Conservation (phyloP, 2,888 invertebrate genomes). For the Erannis defoliaria region DNA sequence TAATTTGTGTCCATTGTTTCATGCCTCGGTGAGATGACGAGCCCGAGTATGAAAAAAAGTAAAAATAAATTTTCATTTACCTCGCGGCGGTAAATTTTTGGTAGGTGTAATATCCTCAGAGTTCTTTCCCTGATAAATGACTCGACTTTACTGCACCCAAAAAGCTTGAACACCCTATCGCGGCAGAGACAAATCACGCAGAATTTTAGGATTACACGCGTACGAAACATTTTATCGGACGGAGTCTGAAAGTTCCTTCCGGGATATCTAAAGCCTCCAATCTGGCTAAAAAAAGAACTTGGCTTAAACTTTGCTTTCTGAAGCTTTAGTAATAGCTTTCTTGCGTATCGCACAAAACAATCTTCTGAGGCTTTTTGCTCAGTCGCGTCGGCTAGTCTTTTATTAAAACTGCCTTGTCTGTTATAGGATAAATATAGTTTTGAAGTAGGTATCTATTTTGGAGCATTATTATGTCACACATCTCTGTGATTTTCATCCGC, state of each 20-base stretch:
- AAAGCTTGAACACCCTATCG: conserved; percentile 62
- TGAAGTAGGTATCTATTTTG: not conserved
- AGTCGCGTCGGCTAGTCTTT: conserved; percentile 18
- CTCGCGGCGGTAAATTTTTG: conserved; percentile 28
- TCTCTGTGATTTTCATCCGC: not conserved
- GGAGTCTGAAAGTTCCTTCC: conserved; percentile 67
- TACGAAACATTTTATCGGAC: conserved; percentile 79
- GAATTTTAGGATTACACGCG: conserved; percentile 76
- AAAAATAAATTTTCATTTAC: conserved; percentile 50
- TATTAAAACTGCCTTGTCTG: conserved; percentile 21
- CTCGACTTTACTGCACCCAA: conserved; percentile 56
- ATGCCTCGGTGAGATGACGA: conserved; percentile 48
- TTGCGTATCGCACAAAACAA: conserved; percentile 47
- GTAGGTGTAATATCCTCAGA: conserved; percentile 39
- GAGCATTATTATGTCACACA: not conserved
- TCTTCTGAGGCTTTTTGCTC: conserved; percentile 32
- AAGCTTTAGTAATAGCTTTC: conserved; percentile 66
- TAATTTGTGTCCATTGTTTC: conserved; percentile 58
- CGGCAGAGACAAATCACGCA: conserved; percentile 73
- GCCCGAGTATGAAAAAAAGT: conserved; percentile 47
- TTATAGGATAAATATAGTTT: conserved; percentile 3
- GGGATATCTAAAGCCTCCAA: conserved; percentile 73
- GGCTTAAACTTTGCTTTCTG: conserved; percentile 71
- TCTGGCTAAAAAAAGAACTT: conserved; percentile 72
- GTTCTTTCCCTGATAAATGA: conserved; percentile 51